These are phyloP conservation scores for Osmerus mordax DNA, from an alignment of 2,113 vertebrate genomes.

Conservation along the genomic window DNA sequence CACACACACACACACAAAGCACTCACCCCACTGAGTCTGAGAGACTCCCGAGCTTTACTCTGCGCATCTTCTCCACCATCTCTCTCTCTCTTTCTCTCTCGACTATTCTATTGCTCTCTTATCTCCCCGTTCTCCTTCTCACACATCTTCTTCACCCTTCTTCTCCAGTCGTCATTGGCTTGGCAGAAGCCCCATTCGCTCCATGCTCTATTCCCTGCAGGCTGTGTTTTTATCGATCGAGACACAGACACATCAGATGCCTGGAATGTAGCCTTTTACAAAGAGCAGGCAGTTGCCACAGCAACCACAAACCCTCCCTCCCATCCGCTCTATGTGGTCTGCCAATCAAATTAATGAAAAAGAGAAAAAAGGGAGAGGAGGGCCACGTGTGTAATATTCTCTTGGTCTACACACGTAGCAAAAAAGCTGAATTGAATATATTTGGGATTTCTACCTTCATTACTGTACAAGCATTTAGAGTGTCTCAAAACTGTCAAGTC, in stretches of 20 bases:
- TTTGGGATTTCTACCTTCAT: slow-evolving; percentile 25
- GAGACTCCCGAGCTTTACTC: slow-evolving; percentile 33
- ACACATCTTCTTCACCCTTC: slow-evolving; percentile 47
- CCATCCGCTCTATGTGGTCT: slow-evolving; percentile 55
- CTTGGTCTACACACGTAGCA: slow-evolving; percentile 8
- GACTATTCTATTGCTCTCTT: not conserved
- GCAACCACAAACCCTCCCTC: slow-evolving; percentile 68
- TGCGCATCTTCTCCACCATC: slow-evolving; percentile 36
- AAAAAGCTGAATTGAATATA: slow-evolving; percentile 37
- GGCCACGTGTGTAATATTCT: slow-evolving; percentile 28
- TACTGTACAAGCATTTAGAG: slow-evolving; percentile 28
- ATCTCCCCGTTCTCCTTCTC: slow-evolving; percentile 16
- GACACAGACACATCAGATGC: slow-evolving; percentile 67
- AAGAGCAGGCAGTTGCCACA: slow-evolving; percentile 69
- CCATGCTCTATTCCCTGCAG: slow-evolving; percentile 55
- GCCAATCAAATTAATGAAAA: slow-evolving; percentile 67
- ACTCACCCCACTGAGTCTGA: slow-evolving; percentile 42
- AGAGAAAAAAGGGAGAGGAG: slow-evolving; percentile 20
- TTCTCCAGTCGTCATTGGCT: slow-evolving; percentile 34
- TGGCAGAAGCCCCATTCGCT: slow-evolving; percentile 48
- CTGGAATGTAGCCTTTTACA: slow-evolving; percentile 69
- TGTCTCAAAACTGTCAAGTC: slow-evolving; percentile 55
- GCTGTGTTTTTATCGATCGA: slow-evolving; percentile 61
- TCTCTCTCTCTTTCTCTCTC: not conserved
- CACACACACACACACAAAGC: slow-evolving; percentile 28